These are phyloP conservation scores for Eupristina koningsbergeri DNA, from an alignment of 1,140 invertebrate genomes.

Conservation along the genomic window DNA sequence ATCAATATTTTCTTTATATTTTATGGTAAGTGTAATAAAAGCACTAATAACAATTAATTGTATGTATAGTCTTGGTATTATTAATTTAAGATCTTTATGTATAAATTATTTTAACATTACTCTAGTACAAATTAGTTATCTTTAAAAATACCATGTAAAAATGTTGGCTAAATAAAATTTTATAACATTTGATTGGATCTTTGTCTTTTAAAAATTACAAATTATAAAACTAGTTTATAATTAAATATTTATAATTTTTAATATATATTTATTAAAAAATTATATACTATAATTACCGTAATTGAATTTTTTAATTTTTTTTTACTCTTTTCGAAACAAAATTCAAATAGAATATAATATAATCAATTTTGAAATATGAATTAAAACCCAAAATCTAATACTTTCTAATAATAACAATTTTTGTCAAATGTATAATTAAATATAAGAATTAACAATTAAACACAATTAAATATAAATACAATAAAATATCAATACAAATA, in stretches of 20 bases:
- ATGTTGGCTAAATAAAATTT: conserved; percentile 18
- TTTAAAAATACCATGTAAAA: conserved; percentile 6
- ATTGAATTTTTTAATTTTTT: neutral
- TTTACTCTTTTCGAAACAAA: neutral
- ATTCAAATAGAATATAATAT: neutral
- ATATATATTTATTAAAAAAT: no score
- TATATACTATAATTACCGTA: no score
- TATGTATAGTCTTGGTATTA: conserved; percentile 28
- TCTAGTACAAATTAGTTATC: neutral
- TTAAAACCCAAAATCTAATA: no score
- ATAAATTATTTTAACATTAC: conserved; percentile 29
- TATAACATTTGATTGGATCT: neutral
- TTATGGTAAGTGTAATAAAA: neutral
- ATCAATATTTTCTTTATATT: neutral
- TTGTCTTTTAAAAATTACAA: neutral
- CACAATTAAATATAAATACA: no score
- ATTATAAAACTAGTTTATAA: no score
- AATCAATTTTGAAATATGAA: no score
- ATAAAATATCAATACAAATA: no score
- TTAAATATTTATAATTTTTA: neutral
- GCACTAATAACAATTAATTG: neutral
- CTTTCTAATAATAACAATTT: no score
- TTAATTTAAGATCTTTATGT: neutral
- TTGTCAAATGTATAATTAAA: no score
- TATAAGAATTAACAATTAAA: no score